A percentile compares a stretch with the other conserved stretches of the same genome.
Evolutionary conservation across 2,797 vertebrate species (phyloP).

Genomic region (Fundulus diaphanus): DNA sequence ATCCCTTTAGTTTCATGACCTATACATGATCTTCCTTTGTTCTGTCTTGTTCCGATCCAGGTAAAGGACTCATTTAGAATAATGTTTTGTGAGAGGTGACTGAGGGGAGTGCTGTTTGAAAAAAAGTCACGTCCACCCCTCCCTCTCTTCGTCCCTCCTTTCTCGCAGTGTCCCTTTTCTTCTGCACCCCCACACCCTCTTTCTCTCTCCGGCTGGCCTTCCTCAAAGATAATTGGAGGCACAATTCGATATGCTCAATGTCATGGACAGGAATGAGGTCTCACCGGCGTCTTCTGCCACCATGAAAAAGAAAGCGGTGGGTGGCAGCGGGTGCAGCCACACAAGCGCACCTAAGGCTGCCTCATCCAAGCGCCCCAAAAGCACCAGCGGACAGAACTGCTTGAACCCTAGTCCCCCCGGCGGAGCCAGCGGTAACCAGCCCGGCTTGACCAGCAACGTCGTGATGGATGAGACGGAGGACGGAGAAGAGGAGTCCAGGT

Average conservation of each 20-base stretch:
- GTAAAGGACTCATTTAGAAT: neutral
- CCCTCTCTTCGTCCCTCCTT: conserved; percentile 60
- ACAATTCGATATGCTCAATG: conserved; percentile 79
- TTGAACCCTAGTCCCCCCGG: conserved; percentile 60
- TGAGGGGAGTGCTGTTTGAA: conserved; percentile 72
- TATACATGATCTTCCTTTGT: neutral
- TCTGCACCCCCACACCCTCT: conserved; percentile 20
- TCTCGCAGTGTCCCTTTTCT: conserved; percentile 26
- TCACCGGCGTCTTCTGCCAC: conserved; percentile 74
- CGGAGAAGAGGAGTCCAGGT: conserved; percentile 82
- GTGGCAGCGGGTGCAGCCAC: conserved; percentile 63
- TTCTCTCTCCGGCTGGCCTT: conserved; percentile 71
- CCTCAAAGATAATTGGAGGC: conserved; percentile 78
- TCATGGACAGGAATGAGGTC: conserved; percentile 82
- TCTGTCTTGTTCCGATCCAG: neutral
- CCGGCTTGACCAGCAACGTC: conserved; percentile 68
- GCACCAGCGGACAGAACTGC: conserved; percentile 72
- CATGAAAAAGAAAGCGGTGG: conserved; percentile 77
- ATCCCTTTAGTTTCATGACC: conserved; percentile 11
- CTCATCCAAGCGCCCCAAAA: conserved; percentile 64
- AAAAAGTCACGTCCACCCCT: conserved; percentile 78
- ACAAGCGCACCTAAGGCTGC: conserved; percentile 58
- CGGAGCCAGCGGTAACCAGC: conserved; percentile 60
- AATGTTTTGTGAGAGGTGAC: conserved; percentile 49
- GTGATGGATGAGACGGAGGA: conserved; percentile 80